Evolutionary conservation across 2,797 vertebrate species (phyloP), one percentile per base, ranked within the genome.

Genomic region (Monodelphis domestica): DNA sequence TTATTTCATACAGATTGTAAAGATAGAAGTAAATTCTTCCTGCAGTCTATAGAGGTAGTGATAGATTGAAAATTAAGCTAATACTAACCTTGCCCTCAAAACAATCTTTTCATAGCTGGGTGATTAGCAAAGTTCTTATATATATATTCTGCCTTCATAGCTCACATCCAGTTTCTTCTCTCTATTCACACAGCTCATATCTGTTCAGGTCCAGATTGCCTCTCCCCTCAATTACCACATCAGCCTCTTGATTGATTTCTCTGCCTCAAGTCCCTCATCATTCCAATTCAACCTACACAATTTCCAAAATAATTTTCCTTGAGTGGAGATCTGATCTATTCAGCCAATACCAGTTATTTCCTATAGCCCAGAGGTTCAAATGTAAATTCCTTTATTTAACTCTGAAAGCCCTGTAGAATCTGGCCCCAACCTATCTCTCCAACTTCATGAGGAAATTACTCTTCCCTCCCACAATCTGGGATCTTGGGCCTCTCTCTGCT

Each of bases 61-160:
- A 50, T 84, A 50, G 38, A 84, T 26, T 84, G 21, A 10, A n/a
- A 89, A 14, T 70, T 88, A 12, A 59, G 33, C 96, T 33, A 89
- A 53, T 90, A 94, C 14, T 12, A 5, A 52, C 26, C 70, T 38
- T 90, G 11, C 7, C 9, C 12, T 89, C 50, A 12, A 6, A 70
- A 52, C 0, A 87, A 50, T 38, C 53, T 89, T 92, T 59, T 54
- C 15, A 63, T 0, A 55, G 30, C 33, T 91, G 1, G 6, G 91
- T 53, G 88, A 52, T 92, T 53, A 89, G 24, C 92, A 93, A 55
- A 92, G 55, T 45, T 95, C 24, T 93, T n/a, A 92, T 88, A 94
- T 88, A 94, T 53, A 15, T 54, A 94, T 90, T 84, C 45, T 95
- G 57, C 5, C 70, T 93, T 93, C 89, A 87, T 4, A 90, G 2